Evolutionary conservation across 1,140 invertebrate species (phyloP).

Genomic region (Drosophila saltans): DNA sequence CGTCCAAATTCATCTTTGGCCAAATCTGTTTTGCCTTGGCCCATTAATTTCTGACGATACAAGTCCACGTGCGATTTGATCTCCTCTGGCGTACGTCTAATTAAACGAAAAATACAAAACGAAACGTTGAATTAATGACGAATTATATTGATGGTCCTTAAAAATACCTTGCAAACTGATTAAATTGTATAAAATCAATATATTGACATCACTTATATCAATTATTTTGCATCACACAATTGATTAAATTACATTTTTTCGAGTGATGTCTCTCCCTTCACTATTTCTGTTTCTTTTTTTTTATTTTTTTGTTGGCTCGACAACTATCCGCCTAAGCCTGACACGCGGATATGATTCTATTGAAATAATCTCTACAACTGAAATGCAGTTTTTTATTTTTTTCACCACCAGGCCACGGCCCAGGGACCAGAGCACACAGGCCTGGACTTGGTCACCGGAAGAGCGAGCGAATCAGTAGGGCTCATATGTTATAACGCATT

Average conservation of each 20-base stretch:
- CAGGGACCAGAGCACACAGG: constrained; percentile 4
- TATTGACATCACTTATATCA: constrained; percentile 2
- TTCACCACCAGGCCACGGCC: constrained; percentile 59
- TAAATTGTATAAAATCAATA: constrained; percentile 2
- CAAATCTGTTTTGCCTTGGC: constrained; percentile 84
- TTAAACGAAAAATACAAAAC: neutral
- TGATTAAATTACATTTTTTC: constrained; percentile 21
- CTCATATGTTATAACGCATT: constrained; percentile 47
- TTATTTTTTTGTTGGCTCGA: neutral
- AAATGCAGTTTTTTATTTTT: constrained; percentile 75
- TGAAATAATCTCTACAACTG: constrained; percentile 79
- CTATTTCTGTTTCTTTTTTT: neutral
- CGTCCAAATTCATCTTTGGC: constrained; percentile 90
- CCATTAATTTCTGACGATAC: constrained; percentile 91
- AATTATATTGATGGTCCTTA: neutral
- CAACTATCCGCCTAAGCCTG: constrained; percentile 14
- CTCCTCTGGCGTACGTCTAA: constrained; percentile 90
- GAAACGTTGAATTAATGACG: neutral
- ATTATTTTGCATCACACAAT: neutral
- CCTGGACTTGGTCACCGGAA: constrained; percentile 42
- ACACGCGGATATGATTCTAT: constrained; percentile 58
- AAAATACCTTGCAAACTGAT: constrained; percentile 43
- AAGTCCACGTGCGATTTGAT: constrained; percentile 91
- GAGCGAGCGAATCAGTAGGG: constrained; percentile 31
- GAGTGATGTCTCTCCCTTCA: neutral